Conservation (phyloP, 2,113 vertebrate species). For the Rynchops niger region DNA sequence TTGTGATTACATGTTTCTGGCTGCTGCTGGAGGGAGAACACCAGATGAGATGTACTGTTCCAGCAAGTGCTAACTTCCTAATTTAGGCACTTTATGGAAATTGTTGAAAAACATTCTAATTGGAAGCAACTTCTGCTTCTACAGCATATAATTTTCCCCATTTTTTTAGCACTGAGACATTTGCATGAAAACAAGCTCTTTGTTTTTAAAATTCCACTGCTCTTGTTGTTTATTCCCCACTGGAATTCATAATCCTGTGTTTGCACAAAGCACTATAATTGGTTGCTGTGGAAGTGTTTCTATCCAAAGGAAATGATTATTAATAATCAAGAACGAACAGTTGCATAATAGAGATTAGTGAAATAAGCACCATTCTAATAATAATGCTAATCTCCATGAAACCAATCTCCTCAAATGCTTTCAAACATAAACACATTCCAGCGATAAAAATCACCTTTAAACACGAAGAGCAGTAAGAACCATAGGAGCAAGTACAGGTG, state of each 20-base stretch:
- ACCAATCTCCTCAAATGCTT: not conserved
- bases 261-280: slow-evolving; percentile 62
- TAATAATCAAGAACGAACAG: slow-evolving; percentile 52
- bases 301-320: slow-evolving; percentile 61
- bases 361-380: slow-evolving; percentile 51
- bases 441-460: not conserved
- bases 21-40: slow-evolving; percentile 13
- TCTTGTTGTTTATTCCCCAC: slow-evolving; percentile 64
- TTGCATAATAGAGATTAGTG: slow-evolving; percentile 59
- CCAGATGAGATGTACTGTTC: slow-evolving; percentile 12
- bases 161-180: slow-evolving; percentile 37
- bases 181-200: slow-evolving; percentile 60
- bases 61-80: slow-evolving; percentile 23
- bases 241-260: slow-evolving; percentile 66
- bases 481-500: not conserved
- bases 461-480: not conserved
- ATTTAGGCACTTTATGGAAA: slow-evolving; percentile 49
- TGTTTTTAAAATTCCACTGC: slow-evolving; percentile 49
- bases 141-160: slow-evolving; percentile 36
- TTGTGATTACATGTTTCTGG: not conserved
- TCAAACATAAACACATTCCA: not conserved
- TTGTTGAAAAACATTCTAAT: slow-evolving; percentile 62
- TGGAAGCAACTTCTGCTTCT: slow-evolving; percentile 58
- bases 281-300: slow-evolving; percentile 59
- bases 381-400: slow-evolving; percentile 40